Evolutionary conservation across 53 echinoderm and acorn worm species (phyloP).

Genomic region (Holothuria leucospilota): DNA sequence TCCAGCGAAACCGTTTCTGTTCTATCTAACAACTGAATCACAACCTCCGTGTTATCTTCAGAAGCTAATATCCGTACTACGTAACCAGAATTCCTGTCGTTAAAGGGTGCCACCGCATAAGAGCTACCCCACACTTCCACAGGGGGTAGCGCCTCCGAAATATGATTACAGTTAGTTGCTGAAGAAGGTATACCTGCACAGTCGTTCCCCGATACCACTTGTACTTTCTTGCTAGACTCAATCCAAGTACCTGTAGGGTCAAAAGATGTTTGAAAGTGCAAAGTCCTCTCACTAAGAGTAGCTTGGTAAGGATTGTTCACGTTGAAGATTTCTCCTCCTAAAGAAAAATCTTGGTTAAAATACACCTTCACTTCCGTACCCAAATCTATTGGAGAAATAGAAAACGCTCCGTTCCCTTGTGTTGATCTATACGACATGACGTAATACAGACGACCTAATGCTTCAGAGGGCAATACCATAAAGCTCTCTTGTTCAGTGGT

Average conservation of each 20-base stretch:
- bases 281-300: not conserved
- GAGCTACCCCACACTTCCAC: not conserved
- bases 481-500: conserved; percentile 5
- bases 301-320: not conserved
- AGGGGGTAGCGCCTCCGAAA: not conserved
- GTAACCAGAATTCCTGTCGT: conserved; percentile 14
- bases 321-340: conserved; percentile 8
- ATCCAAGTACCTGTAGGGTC: conserved; percentile 17
- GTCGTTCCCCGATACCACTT: conserved; percentile 7
- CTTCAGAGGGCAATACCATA: not conserved
- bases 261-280: conserved; percentile 13
- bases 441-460: not conserved
- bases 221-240: not conserved
- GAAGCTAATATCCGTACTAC: not conserved
- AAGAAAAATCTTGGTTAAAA: conserved; percentile 20
- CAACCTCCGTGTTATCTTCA: not conserved
- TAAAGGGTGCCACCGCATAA: not conserved
- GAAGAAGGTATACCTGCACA: conserved; percentile 10
- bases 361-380: conserved; percentile 5
- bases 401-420: not conserved
- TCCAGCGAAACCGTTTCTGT: not conserved
- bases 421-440: not conserved
- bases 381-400: not conserved
- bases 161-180: not conserved
- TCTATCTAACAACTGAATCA: not conserved